Evolutionary conservation across 2,113 vertebrate genomes (phyloP), one percentile per base, ranked within the genome.

Genomic region (Ellobius talpinus): DNA sequence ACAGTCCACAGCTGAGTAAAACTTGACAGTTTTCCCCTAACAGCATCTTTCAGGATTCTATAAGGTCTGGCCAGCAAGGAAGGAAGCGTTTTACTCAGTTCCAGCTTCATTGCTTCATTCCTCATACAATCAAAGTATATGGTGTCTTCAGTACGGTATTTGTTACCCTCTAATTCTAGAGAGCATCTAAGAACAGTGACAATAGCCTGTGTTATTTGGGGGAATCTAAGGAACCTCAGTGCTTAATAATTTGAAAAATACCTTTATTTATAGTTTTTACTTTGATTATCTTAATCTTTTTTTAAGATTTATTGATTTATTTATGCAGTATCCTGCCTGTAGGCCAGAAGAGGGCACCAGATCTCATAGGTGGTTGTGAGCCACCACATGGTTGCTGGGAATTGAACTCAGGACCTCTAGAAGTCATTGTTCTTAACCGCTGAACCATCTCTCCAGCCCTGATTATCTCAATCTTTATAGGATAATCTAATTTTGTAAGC

Each of bases 161-260:
- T 4, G 36, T n/a, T 72, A 21, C 36, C 70, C 31, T 72, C 70
- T n/a, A 72, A 72, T 21, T 72, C 70, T 72, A 72, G 31, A 50
- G 65, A 45, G 42, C 39, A 36, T 24, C 58, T 24, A 65, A 42
- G n/a, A 65, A 19, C 26, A 45, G 13, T 45, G 58, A 19, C 58
- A 65, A 11, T 65, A 17, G 39, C 82, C 39, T 31, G 14, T 85
- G 42, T 14, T 77, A 77, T 77, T 31, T 77, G 29, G 74, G 74
- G 11, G 26, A 39, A 31, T 31, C 31, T 79, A 29, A 12, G 77
- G 58, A 45, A 33, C 17, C 63, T 47, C 19, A 10, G 39, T 66
- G 39, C 39, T 87, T 96, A 31, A 68, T 8, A 85, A 42, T 90
- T 92, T 42, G 63, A 74, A 88, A 96, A 74, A 63, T n/a, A 45